A percentile compares a stretch with the other conserved stretches of the same genome.
Evolutionary conservation across 2,888 invertebrate species (phyloP).

Genomic region (Eledone cirrhosa): DNA sequence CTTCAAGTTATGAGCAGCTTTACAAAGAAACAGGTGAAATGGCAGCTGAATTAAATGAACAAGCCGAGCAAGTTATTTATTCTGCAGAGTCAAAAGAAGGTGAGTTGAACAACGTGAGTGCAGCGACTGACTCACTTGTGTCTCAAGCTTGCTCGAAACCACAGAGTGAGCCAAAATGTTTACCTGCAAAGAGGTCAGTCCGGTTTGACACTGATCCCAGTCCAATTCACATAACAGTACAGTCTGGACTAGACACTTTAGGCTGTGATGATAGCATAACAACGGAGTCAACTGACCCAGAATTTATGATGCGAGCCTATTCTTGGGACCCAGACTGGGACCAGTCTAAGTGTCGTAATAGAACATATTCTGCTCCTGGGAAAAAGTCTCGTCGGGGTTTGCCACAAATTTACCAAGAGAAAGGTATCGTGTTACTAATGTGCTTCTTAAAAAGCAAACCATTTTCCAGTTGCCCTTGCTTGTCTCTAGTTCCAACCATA

Average conservation of each 20-base stretch:
- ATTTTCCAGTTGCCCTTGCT: not conserved
- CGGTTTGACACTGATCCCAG: slow-evolving; percentile 34
- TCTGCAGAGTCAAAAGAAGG: slow-evolving; percentile 33
- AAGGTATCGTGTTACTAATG: slow-evolving; percentile 19
- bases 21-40: slow-evolving; percentile 44
- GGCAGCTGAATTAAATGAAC: slow-evolving; percentile 35
- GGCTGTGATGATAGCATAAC: slow-evolving; percentile 35
- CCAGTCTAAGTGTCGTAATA: not conserved
- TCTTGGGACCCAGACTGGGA: slow-evolving; percentile 32
- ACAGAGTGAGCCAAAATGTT: not conserved
- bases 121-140: slow-evolving; percentile 28
- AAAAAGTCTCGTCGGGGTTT: not conserved
- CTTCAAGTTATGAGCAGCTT: slow-evolving; percentile 59
- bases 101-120: slow-evolving; percentile 33
- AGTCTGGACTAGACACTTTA: slow-evolving; percentile 55
- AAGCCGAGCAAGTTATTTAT: slow-evolving; percentile 38
- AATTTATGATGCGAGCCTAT: slow-evolving; percentile 30
- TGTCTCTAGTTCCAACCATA: not conserved
- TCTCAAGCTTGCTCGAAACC: not conserved
- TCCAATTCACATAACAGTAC: slow-evolving; percentile 57
- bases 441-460: not conserved
- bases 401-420: slow-evolving; percentile 14
- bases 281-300: not conserved
- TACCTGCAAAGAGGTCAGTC: not conserved
- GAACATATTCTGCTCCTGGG: slow-evolving; percentile 26